Base-by-base conservation (phyloP, 2,113 vertebrate genomes). In the Turnix velox region DNA sequence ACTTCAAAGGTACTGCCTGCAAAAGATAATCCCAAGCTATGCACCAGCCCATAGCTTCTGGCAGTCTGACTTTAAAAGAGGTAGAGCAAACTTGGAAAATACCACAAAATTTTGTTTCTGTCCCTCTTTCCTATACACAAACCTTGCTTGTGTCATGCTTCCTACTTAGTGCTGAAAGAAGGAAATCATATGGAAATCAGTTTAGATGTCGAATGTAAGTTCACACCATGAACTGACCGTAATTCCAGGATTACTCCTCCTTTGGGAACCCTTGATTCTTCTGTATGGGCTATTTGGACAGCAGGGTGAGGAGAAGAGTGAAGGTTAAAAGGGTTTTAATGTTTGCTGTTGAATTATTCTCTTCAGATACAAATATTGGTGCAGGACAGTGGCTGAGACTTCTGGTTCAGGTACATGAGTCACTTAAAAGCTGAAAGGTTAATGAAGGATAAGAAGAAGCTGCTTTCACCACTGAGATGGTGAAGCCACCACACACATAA, bases 1-100 rank as follows among this genome's bases (percentile, higher is more conserved):
- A 92, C 89, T 94, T 96, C 96, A 96, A 88, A 96, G 57, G 48
- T 88, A 77, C 67, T 67, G 79, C 72, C 77, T 91, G 68, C 58
- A 37, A 87, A 87, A 89, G 76, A 91, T 84, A 89, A 93, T 73
- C 74, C 77, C 61, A 77, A 66, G 67, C 76, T 94, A 62, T 91
- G 79, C 90, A 68, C 77, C 80, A 73, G 79, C 62, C 77, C 16
- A 1, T 90, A 65, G 86, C 90, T 91, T 89, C 86, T 93, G 92
- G 88, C 84, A 63, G 77, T 48, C 78, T 91, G 67, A 69, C 68
- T 91, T 91, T 84, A 72, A 88, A 92, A 85, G 74, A 79, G 51
- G n/a, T 37, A 65, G 66, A 88, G 63, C 42, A 87, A 74, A 92
- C 69, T 89, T 73, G 71, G 61, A 83, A 91, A 92, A 66, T 66